phyloP scores from a whole-genome alignment of 2,888 invertebrate species.

The Apamea crenata region DNA sequence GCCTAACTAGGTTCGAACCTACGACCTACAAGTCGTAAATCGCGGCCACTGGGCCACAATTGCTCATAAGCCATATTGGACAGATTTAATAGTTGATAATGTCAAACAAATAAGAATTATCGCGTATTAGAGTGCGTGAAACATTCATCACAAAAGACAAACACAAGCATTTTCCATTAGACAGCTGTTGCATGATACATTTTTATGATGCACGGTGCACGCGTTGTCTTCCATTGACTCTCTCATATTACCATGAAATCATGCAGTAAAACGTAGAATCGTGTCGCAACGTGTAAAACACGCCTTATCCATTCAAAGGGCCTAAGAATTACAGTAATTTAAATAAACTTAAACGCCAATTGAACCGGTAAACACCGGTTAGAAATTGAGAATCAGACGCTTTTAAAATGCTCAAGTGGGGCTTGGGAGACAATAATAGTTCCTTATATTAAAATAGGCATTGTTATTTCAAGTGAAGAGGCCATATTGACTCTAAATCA shows the following conservation, averaged over 20 bases:
- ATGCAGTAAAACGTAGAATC: not conserved
- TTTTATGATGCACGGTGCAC: slow-evolving; percentile 29
- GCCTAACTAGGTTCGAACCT: too few species aligned
- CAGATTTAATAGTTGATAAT: not conserved
- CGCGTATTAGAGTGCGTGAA: slow-evolving; percentile 10
- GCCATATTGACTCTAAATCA: slow-evolving; percentile 78
- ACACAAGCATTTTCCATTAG: slow-evolving; percentile 32
- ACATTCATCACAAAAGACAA: slow-evolving; percentile 27
- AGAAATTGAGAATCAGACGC: slow-evolving; percentile 42
- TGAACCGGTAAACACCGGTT: slow-evolving; percentile 37
- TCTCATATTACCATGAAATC: slow-evolving; percentile 23
- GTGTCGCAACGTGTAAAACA: slow-evolving; percentile 11
- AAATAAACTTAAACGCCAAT: slow-evolving; percentile 36
- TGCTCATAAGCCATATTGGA: not conserved
- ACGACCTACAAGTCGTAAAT: too few species aligned
- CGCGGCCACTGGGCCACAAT: too few species aligned
- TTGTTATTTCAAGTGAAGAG: slow-evolving; percentile 71
- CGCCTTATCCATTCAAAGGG: slow-evolving; percentile 1
- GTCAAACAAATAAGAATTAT: slow-evolving; percentile 6
- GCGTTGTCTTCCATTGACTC: slow-evolving; percentile 26
- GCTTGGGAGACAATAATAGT: slow-evolving; percentile 42
- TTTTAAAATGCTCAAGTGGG: slow-evolving; percentile 36
- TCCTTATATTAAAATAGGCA: slow-evolving; percentile 63
- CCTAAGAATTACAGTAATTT: slow-evolving; percentile 16
- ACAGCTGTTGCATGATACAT: slow-evolving; percentile 35